Evolutionary conservation across 2,888 invertebrate genomes (phyloP), one percentile per base, ranked within the genome.

Genomic region (Molanna angustata): DNA sequence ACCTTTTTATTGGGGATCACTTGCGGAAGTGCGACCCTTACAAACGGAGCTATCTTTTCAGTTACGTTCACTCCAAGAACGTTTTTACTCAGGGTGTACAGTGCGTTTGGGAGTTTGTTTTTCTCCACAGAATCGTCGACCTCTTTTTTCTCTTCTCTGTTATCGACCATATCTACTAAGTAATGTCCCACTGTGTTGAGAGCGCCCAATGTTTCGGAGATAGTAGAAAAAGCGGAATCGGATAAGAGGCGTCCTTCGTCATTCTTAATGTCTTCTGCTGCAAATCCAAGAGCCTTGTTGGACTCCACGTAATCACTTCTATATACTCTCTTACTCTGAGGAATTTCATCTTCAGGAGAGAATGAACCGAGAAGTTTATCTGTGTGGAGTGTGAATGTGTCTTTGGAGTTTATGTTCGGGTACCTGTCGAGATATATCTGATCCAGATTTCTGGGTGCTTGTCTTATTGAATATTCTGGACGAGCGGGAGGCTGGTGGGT

Each of bases 161-260:
- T 76, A 45, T 71, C 76, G 1, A 78, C 90, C 79, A 90, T 88
- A 63, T 90, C 90, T 1, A 93, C 89, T 60, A 93, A 78, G 66
- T 89, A 90, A 65, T 86, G 84, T 0, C 92, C 92, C 0, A 93
- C 88, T 1, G 91, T 90, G 61, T 92, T 92, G 13, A 93, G 78
- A 2, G 92, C 92, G 22, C 91, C 91, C 27, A 83, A 65, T 1
- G 83, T 83, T 66, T 83, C 83, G 0, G 83, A 82, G 63, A 83
- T 82, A 61, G 73, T 78, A 49, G 79, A 74, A 58, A 83, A 83
- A 4, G 83, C 80, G 3, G 82, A 79, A 19, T 80, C 78, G 1
- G 83, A 83, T 1, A 83, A 68, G 2, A 82, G 63, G 40, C 83
- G 72, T 4, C 52, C 52, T 31, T 48, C 52, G 3, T 48, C 42